Evolutionary conservation across 2,113 vertebrate genomes (phyloP), one percentile per base, ranked within the genome.

Genomic region (Synchiropus splendidus): DNA sequence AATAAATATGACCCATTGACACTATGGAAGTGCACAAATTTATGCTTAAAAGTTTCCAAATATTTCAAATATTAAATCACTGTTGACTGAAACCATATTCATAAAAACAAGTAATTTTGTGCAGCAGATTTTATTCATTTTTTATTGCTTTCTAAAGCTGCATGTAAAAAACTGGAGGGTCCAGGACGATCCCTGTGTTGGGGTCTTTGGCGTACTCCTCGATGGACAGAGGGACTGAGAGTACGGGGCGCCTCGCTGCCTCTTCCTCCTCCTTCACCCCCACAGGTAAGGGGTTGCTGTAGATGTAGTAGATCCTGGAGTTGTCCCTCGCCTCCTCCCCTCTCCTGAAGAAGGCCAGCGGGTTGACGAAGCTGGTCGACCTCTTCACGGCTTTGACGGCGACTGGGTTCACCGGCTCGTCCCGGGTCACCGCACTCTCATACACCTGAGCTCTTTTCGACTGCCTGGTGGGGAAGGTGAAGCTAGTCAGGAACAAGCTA

Each of bases 241-340:
- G 36, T 1, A 5, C 16, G 5, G 33, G 41, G 10, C 43, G 48
- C 27, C 52, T 51, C 16, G 41, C 39, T 2, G 15, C 9, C 9
- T 62, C 53, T 36, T 78, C 59, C 2, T 82, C 68, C 27, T 77
- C 78, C 38, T 79, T 79, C 45, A 78, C 36, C 5, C 72, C 74
- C 1, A 79, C 45, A 6, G 81, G 73, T 46, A 82, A 68, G 0
- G 81, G 83, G 66, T 88, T 86, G 36, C 75, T 83, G 57, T 85
- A 86, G 61, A 86, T 87, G 71, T 83, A 86, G 43, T 83, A 88
- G 72, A 87, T 83, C 21, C 51, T 58, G n/a, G 79, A 67, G 61
- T 70, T 67, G 54, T 84, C 71, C 38, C 54, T 67, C 1, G 55
- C 37, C 6, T 34, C 34, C 12, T 79, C 70, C 6, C 62, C 42